Conservation (phyloP, 2,797 vertebrate species). For the Cuniculus paca region DNA sequence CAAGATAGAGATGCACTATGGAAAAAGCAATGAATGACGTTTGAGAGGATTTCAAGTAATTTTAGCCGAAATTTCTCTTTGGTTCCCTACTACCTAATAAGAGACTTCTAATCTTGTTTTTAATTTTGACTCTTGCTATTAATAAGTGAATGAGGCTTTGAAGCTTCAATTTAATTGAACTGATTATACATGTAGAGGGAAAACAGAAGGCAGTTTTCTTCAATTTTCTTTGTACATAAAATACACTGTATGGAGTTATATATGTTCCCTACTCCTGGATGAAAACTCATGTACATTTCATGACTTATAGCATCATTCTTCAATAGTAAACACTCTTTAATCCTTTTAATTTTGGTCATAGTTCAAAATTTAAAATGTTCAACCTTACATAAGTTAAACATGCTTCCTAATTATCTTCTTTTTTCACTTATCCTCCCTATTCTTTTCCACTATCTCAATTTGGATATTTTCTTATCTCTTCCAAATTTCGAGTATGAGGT, state of each 20-base stretch:
- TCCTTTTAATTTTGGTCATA: background rate
- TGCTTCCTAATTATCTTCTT: background rate
- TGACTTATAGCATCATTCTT: background rate
- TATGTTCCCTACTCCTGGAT: background rate
- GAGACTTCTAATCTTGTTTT: background rate
- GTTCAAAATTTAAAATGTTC: background rate
- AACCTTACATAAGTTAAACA: background rate
- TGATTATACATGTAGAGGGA: background rate
- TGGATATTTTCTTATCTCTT: background rate
- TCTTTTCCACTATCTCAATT: background rate
- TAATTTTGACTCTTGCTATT: background rate
- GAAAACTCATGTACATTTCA: background rate
- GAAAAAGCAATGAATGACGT: background rate
- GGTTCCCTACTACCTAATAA: background rate
- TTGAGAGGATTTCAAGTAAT: background rate
- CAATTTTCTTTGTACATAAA: slow-evolving; percentile 34
- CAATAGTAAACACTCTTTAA: background rate
- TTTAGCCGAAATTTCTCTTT: background rate
- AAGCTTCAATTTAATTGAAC: background rate
- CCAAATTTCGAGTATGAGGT: background rate
- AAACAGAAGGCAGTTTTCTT: background rate
- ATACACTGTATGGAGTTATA: background rate
- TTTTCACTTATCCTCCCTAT: background rate
- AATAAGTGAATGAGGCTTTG: background rate
- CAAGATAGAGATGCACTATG: background rate